Evolutionary conservation across 2,113 vertebrate genomes (phyloP).

Genomic region (Sander vitreus): DNA sequence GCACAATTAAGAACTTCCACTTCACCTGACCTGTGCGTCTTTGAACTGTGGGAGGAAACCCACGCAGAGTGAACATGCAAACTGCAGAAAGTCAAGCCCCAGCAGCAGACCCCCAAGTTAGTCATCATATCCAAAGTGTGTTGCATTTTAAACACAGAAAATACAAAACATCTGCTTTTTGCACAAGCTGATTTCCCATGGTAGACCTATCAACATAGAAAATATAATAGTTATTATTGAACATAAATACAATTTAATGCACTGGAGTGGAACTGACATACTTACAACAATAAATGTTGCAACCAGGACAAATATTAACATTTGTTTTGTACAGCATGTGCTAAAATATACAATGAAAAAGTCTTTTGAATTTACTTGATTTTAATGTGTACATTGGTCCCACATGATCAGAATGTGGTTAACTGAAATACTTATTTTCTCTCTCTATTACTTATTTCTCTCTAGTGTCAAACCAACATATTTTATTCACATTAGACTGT

Average conservation of each 20-base stretch:
- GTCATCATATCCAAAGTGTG: not conserved
- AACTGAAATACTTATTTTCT: too few species aligned
- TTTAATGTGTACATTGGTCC: too few species aligned
- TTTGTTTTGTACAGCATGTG: not conserved
- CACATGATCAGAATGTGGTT: too few species aligned
- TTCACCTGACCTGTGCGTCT: not conserved
- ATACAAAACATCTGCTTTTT: not conserved
- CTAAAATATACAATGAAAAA: too few species aligned
- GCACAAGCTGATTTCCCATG: not conserved
- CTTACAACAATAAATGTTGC: not conserved
- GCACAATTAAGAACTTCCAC: not conserved
- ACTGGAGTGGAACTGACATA: not conserved
- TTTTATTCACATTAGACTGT: too few species aligned
- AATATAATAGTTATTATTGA: not conserved
- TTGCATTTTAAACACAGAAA: not conserved
- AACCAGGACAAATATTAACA: not conserved
- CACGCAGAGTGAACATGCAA: not conserved
- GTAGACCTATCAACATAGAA: not conserved
- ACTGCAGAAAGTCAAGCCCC: not conserved
- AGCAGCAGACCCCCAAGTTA: not conserved
- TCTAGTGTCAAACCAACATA: too few species aligned
- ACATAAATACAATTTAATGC: not conserved
- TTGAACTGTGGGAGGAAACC: not conserved
- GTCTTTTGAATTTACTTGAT: too few species aligned
- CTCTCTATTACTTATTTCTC: too few species aligned